Conservation (phyloP, 2,888 invertebrate species). For the Aporophyla nigra region DNA sequence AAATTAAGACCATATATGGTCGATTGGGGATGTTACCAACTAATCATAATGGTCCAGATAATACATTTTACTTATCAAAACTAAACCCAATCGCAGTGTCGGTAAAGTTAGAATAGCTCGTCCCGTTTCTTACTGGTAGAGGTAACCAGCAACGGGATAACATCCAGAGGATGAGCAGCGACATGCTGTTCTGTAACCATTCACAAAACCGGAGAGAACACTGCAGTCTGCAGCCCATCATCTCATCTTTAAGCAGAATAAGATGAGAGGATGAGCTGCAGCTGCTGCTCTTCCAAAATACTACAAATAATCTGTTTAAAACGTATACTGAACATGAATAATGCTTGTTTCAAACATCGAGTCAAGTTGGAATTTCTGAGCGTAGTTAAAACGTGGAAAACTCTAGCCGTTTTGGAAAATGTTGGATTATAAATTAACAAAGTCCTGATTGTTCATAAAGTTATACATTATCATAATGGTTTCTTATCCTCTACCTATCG, state of each 20-base stretch:
- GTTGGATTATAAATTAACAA: not conserved
- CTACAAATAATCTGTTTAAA: not conserved
- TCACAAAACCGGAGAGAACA: not conserved
- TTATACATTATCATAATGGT: no score
- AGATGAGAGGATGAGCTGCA: not conserved
- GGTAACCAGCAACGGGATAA: not conserved
- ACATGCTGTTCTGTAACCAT: not conserved
- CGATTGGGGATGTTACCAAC: not conserved
- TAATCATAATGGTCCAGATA: not conserved
- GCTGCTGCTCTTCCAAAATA: not conserved
- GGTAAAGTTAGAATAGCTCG: not conserved
- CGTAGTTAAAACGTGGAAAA: not conserved
- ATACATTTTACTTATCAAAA: not conserved
- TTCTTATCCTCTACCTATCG: no score
- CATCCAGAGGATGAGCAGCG: not conserved
- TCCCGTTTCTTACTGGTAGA: not conserved
- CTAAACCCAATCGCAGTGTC: not conserved
- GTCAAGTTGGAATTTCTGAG: not conserved
- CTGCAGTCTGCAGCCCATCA: not conserved
- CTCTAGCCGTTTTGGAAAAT: not conserved
- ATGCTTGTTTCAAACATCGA: no score
- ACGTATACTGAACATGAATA: not conserved
- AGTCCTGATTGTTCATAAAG: not conserved
- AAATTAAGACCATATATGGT: not conserved
- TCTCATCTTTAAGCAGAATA: not conserved